Base-by-base conservation (phyloP, 2,113 vertebrate species). In the Semnornis frantzii region DNA sequence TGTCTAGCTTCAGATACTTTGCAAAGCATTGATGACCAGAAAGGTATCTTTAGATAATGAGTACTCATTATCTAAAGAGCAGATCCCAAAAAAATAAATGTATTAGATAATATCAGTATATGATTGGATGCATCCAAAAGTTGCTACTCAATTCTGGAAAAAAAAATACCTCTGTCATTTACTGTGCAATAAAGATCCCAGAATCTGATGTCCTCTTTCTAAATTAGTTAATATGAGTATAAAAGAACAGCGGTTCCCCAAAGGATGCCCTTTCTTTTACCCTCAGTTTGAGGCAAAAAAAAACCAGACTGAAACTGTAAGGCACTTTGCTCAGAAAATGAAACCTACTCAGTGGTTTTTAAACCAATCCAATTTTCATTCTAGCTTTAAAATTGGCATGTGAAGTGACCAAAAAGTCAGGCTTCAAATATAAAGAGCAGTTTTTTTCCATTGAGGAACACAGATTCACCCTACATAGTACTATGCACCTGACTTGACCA, bases 191-290 rank as follows among this genome's bases (percentile, higher is more conserved):
- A 0, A 39, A 80, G 27, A 69, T n/a, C 25, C 17, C 48, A 63
- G 25, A 76, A 58, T 30, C 30, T 50, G 20, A 66, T 70, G 10
- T 17, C 6, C 5, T 54, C 27, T 89, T 82, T 69, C n/a, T 73
- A 66, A 54, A 63, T 7, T 37, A 74, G 21, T 63, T 80, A 91
- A 77, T 64, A 64, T 11, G 8, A 80, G n/a, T 25, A 88, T 42
- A 69, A 74, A 86, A 91, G 24, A 85, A 24, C 25, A 89, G 13
- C 59, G 82, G 54, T 64, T 90, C 52, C 62, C 15, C 30, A 72
- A 91, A 93, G 24, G 25, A 70, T 93, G 80, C 72, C 87, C 89
- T 95, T 94, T 90, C 12, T 93, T 93, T 93, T 90, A 89, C 84
- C 86, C 33, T 79, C 34, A 55, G 3, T 52, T 37, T 90, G 85